These are phyloP conservation scores for Rallus crepitans DNA, from an alignment of 2,797 vertebrate species.

Conservation along the genomic window DNA sequence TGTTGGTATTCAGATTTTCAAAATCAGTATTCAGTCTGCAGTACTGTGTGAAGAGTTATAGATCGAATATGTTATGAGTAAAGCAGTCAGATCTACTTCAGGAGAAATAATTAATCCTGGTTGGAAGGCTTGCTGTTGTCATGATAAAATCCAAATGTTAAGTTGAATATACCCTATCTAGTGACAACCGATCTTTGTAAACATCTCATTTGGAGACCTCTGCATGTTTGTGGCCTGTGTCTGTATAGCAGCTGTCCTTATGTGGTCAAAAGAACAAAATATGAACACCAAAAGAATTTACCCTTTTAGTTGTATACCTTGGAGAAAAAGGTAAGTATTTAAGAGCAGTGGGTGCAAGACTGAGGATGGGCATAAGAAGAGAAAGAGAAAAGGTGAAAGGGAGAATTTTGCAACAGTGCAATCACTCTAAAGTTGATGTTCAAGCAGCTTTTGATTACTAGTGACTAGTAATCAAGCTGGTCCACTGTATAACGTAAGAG, in stretches of 20 bases:
- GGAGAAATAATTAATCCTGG: neutral
- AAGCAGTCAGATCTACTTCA: neutral
- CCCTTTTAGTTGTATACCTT: neutral
- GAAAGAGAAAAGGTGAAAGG: neutral
- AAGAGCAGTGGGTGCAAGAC: neutral
- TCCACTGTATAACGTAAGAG: neutral
- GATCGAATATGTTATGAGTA: neutral
- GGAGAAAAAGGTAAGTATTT: neutral
- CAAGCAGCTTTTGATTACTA: neutral
- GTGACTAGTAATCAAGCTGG: neutral
- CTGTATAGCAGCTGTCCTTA: neutral
- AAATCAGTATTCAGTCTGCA: neutral
- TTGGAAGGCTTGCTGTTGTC: neutral
- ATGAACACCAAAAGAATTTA: neutral
- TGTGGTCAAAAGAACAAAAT: neutral
- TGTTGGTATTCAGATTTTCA: neutral
- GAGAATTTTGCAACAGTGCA: neutral
- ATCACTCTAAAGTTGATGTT: neutral
- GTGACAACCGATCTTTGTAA: neutral
- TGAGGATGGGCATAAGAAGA: neutral
- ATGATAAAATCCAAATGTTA: neutral
- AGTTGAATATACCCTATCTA: neutral
- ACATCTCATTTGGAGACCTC: neutral
- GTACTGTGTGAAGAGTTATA: neutral
- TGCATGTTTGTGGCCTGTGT: neutral